phyloP scores from a whole-genome alignment of 2,113 vertebrate species.

The Malurus melanocephalus region DNA sequence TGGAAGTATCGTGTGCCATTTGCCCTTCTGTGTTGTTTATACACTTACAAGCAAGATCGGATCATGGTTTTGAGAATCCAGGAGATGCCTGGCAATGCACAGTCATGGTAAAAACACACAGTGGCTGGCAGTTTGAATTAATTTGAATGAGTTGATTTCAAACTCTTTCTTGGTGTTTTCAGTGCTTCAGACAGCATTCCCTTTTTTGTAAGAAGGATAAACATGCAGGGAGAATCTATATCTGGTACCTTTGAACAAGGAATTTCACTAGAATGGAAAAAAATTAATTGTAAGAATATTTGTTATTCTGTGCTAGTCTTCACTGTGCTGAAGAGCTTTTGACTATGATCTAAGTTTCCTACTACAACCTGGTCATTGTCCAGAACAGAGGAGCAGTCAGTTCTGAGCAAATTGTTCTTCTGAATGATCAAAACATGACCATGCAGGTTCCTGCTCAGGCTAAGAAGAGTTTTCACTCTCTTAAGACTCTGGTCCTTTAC shows the following conservation, averaged over 20 bases:
- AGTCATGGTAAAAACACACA: background rate
- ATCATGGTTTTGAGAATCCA: background rate
- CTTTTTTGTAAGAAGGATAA: background rate
- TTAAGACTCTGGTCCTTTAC: background rate
- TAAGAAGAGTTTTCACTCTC: background rate
- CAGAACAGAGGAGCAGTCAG: background rate
- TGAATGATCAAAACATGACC: background rate
- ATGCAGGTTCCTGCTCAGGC: background rate
- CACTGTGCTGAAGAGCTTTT: background rate
- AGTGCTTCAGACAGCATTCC: background rate
- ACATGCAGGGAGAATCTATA: background rate
- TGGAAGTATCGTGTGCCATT: background rate
- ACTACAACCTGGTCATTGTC: background rate
- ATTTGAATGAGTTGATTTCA: background rate
- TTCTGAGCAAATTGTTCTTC: background rate
- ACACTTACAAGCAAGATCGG: background rate
- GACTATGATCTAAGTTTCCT: background rate
- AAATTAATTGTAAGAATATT: background rate
- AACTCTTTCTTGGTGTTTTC: background rate
- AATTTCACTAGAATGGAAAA: background rate
- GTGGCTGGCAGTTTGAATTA: background rate
- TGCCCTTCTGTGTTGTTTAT: background rate
- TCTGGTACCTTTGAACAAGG: background rate
- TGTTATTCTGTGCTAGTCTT: background rate
- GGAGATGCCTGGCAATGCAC: background rate